These are phyloP conservation scores for Ophiothrix spiculata DNA, from an alignment of 35 echinoderm and acorn worm genomes.

Conservation along the genomic window DNA sequence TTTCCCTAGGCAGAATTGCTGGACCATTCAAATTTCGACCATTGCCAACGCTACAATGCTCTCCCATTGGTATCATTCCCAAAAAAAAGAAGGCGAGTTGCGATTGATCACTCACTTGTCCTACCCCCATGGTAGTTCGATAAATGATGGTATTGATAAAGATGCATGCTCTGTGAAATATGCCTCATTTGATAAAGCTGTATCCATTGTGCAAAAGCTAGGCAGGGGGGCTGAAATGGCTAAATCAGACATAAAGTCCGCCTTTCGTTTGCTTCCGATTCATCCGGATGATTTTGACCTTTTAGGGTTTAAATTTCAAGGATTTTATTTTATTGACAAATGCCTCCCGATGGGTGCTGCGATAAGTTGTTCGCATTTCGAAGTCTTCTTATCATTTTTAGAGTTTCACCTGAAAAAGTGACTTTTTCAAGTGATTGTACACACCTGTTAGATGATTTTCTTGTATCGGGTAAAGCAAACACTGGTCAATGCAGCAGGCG, in stretches of 20 bases:
- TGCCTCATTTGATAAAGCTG: constrained; percentile 18
- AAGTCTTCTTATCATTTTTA: neutral
- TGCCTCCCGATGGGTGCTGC: constrained; percentile 16
- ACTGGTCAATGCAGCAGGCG: neutral
- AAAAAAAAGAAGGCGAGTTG: constrained; percentile 13
- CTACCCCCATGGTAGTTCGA: neutral
- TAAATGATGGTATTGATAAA: constrained; percentile 37
- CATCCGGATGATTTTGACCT: constrained; percentile 19
- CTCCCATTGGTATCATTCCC: constrained; percentile 34
- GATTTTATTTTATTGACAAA: constrained; percentile 12
- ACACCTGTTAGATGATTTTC: neutral
- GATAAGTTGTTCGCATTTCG: constrained; percentile 6
- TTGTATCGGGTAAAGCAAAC: neutral
- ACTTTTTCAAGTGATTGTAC: neutral
- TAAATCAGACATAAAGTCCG: constrained; percentile 50
- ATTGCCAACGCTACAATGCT: constrained; percentile 31
- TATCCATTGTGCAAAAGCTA: neutral
- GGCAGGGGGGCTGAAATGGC: constrained; percentile 10
- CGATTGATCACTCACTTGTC: constrained; percentile 35
- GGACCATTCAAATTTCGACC: constrained; percentile 27
- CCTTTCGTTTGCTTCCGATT: constrained; percentile 31
- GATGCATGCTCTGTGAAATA: neutral
- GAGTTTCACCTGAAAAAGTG: constrained; percentile 3
- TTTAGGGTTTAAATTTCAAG: constrained; percentile 26
- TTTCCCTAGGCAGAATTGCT: constrained; percentile 20